Conservation (phyloP, 2,113 vertebrate genomes). For the Tyrannus savana region DNA sequence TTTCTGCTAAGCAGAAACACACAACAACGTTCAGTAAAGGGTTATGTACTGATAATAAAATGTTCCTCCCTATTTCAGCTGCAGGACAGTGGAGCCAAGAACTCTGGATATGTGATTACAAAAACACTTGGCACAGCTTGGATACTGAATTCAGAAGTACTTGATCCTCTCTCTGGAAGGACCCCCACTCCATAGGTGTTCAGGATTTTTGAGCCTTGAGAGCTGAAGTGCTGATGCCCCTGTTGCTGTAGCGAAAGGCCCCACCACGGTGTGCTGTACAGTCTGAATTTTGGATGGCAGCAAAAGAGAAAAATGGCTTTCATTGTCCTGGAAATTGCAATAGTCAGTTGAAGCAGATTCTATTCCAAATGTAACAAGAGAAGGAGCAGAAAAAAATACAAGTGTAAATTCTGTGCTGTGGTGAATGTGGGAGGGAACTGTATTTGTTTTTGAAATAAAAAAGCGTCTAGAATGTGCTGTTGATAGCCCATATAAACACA, state of each 20-base stretch:
- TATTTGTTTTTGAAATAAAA: not conserved
- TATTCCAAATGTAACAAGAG: not conserved
- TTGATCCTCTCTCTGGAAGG: not conserved
- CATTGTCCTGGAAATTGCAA: not conserved
- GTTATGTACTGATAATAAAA: not conserved
- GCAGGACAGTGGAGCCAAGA: too few relatives aligned
- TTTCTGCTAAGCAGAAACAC: not conserved
- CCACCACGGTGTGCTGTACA: fast-evolving
- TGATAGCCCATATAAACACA: fast-evolving
- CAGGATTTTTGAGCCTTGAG: not conserved
- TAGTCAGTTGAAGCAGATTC: not conserved
- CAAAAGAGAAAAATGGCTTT: not conserved
- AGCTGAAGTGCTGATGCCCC: not conserved
- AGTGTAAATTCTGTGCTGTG: not conserved
- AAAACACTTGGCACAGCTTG: not conserved
- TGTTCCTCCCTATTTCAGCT: not conserved
- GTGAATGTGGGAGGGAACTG: not conserved
- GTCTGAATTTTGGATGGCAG: not conserved
- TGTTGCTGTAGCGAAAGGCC: not conserved
- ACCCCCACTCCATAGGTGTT: fast-evolving
- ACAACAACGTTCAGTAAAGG: not conserved
- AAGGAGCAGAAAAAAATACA: not conserved
- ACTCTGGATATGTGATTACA: too few relatives aligned
- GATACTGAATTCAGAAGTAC: not conserved
- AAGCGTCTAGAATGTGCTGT: not conserved